phyloP scores from a whole-genome alignment of 2,888 invertebrate genomes.

The Didymodactylos carnosus region DNA sequence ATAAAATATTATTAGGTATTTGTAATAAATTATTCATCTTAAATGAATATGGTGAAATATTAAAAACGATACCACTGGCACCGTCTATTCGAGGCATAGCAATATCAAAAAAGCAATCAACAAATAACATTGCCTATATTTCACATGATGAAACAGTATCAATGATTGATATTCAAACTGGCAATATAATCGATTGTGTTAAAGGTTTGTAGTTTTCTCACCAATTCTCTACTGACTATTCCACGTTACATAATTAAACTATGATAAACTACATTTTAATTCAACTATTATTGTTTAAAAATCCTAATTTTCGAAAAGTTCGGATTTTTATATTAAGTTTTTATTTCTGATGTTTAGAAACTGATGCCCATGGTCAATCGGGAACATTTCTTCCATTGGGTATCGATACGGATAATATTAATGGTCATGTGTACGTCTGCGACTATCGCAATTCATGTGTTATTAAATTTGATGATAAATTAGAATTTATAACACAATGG shows the following conservation, averaged over 20 bases:
- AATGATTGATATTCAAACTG: background rate
- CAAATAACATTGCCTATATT: background rate
- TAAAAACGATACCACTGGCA: background rate
- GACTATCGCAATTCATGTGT: background rate
- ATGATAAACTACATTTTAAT: too few relatives aligned
- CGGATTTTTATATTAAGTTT: background rate
- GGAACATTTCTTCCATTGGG: background rate
- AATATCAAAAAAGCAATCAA: background rate
- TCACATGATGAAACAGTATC: background rate
- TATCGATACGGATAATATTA: background rate
- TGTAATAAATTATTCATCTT: background rate
- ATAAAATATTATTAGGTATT: background rate
- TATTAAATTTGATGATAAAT: background rate
- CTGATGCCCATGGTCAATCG: background rate
- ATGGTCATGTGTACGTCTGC: background rate
- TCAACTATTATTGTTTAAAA: background rate
- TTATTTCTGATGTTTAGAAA: background rate
- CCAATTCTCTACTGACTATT: too few relatives aligned
- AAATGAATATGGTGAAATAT: background rate
- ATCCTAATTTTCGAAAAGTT: too few relatives aligned
- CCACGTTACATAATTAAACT: too few relatives aligned
- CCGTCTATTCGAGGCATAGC: background rate
- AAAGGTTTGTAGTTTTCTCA: background rate
- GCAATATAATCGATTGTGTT: background rate
- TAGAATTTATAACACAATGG: constrained; percentile 2